A percentile compares a stretch with the other conserved stretches of the same genome.
Evolutionary conservation across 2,113 vertebrate species (phyloP).

Genomic region (Bubo bubo): DNA sequence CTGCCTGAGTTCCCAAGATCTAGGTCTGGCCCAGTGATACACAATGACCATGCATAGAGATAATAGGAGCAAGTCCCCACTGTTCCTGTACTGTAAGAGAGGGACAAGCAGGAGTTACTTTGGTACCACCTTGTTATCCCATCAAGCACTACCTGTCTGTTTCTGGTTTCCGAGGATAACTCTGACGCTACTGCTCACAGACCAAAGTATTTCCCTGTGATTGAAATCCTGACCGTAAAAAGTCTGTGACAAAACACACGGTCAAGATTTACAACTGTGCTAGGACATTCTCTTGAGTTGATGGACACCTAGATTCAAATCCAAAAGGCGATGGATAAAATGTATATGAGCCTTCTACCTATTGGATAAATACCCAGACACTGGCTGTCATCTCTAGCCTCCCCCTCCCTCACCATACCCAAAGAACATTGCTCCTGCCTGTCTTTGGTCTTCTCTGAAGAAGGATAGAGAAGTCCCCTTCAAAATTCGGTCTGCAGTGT

Average conservation of each 20-base stretch:
- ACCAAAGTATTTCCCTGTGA: background rate
- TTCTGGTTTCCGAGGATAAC: background rate
- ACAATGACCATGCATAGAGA: background rate
- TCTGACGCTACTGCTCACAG: background rate
- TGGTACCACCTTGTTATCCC: background rate
- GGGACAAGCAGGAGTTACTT: background rate
- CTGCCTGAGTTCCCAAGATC: background rate
- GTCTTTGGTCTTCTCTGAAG: background rate
- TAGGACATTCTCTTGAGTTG: background rate
- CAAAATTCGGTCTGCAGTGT: background rate
- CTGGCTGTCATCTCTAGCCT: background rate
- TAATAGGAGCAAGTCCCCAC: background rate
- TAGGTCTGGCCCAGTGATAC: background rate
- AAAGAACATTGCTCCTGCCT: background rate
- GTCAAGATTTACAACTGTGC: background rate
- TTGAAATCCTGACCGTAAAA: background rate
- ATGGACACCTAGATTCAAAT: background rate
- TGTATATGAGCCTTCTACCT: background rate
- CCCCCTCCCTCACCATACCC: background rate
- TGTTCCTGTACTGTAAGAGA: background rate
- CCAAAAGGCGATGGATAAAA: background rate
- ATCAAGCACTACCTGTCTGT: background rate
- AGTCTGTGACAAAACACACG: background rate
- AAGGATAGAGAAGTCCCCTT: background rate
- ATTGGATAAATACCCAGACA: background rate